Percentiles rank a stretch among this genome's conserved stretches.
These are phyloP conservation scores for Chitala chitala DNA, from an alignment of 2,113 vertebrate genomes.

Conservation along the genomic window DNA sequence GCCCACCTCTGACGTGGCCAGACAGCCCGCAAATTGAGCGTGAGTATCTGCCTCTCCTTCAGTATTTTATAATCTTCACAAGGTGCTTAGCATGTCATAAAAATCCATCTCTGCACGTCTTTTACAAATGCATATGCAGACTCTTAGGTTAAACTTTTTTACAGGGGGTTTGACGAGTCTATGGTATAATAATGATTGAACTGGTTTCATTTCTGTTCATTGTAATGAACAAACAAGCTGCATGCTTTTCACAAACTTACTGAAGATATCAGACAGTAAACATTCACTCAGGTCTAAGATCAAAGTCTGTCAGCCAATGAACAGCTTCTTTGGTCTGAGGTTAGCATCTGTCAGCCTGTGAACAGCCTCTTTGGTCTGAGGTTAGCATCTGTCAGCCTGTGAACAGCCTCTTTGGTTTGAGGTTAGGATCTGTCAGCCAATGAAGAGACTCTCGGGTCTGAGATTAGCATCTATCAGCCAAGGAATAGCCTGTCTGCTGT, in stretches of 20 bases:
- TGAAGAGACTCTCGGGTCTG: too few relatives aligned
- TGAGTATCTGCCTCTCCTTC: constrained; percentile 34
- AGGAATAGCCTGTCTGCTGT: too few relatives aligned
- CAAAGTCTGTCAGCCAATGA: too few relatives aligned
- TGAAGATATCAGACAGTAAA: too few relatives aligned
- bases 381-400: background rate
- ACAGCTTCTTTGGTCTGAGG: background rate
- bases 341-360: background rate
- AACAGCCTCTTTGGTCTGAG: background rate
- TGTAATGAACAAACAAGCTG: too few relatives aligned
- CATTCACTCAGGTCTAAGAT: too few relatives aligned
- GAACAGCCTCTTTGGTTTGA: background rate
- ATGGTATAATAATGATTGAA: background rate
- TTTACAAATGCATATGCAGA: background rate
- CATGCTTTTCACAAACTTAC: too few relatives aligned
- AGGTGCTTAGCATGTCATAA: constrained; percentile 46
- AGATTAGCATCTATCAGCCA: too few relatives aligned
- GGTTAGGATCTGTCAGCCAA: constrained; percentile 2
- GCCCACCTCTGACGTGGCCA: constrained; percentile 49
- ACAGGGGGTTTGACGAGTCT: background rate
- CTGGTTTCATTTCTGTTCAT: too few relatives aligned
- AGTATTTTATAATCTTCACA: constrained; percentile 26
- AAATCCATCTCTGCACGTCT: background rate
- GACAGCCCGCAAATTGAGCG: constrained; percentile 40
- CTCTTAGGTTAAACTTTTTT: background rate